Evolutionary conservation across 37 sponge, comb jelly and placozoan species (phyloP).

Genomic region (Chondrilla cf. caribensis): DNA sequence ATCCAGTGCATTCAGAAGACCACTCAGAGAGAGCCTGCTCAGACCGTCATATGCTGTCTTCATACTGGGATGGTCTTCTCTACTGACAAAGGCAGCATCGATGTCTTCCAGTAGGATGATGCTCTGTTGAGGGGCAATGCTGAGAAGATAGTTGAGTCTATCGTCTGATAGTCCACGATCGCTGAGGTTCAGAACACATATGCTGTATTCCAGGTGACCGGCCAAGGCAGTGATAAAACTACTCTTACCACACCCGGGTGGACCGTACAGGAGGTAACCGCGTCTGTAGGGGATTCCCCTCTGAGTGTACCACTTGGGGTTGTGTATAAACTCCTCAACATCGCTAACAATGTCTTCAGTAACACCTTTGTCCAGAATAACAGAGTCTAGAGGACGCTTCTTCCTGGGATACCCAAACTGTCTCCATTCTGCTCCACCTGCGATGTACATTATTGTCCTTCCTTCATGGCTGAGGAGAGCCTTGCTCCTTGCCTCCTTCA

Average conservation of each 20-base stretch:
- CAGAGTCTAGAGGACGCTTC: conserved; percentile 73
- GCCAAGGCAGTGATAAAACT: conserved; percentile 85
- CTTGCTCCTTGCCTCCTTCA: conserved; percentile 67
- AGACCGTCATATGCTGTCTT: conserved; percentile 75
- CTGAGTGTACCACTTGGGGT: conserved; percentile 76
- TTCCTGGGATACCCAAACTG: conserved; percentile 88
- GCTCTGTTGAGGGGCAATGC: conserved; percentile 62
- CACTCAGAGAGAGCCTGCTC: conserved; percentile 77
- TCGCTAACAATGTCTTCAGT: conserved; percentile 64
- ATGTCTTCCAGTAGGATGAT: conserved; percentile 87
- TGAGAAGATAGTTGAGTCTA: conserved; percentile 73
- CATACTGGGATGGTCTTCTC: conserved; percentile 55
- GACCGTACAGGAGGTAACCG: conserved; percentile 88
- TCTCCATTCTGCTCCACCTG: conserved; percentile 82
- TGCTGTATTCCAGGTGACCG: conserved; percentile 84
- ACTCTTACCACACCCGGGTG: conserved; percentile 93
- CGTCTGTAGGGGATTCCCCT: conserved; percentile 88
- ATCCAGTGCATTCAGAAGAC: conserved; percentile 88
- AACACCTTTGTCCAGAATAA: conserved; percentile 65
- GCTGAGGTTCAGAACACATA: conserved; percentile 85
- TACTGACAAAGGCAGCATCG: conserved; percentile 81
- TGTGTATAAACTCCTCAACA: conserved; percentile 71
- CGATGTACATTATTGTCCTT: conserved; percentile 73
- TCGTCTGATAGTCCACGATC: conserved; percentile 80
- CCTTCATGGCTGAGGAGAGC: conserved; percentile 66